Percentiles rank a stretch among this genome's conserved stretches.
phyloP scores from a whole-genome alignment of 2,113 vertebrate genomes.

The Porphyrio hochstetteri region DNA sequence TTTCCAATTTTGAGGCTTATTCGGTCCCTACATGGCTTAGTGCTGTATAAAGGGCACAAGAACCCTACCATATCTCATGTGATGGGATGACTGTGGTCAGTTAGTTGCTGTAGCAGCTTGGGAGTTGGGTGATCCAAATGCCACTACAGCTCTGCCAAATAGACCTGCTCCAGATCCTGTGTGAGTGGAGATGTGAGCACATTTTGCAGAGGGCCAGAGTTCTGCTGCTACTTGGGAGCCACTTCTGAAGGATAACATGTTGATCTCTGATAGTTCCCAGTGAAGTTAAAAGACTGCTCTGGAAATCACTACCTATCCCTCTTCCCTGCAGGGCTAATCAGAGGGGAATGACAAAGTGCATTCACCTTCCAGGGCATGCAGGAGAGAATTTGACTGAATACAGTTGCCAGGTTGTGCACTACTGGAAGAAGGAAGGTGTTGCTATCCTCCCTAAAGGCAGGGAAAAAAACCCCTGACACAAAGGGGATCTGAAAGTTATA shows the following conservation, averaged over 20 bases:
- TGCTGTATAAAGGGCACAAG: neutral
- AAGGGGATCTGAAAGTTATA: neutral
- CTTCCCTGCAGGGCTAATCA: neutral
- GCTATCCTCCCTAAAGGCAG: neutral
- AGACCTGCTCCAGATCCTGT: neutral
- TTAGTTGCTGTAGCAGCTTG: neutral
- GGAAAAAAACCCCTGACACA: neutral
- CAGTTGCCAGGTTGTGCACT: neutral
- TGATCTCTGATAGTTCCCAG: neutral
- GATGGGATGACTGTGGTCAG: neutral
- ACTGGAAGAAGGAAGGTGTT: neutral
- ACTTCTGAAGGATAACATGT: neutral
- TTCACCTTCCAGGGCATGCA: neutral
- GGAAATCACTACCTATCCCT: neutral
- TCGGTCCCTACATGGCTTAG: neutral
- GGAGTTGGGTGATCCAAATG: neutral
- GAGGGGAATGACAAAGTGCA: neutral
- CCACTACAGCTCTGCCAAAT: neutral
- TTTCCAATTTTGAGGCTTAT: neutral
- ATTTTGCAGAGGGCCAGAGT: neutral
- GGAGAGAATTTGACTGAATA: neutral
- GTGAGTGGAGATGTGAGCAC: rapidly evolving
- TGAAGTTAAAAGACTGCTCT: neutral
- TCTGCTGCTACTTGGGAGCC: neutral
- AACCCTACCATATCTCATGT: neutral